Evolutionary conservation across 2,888 invertebrate species (phyloP).

Genomic region (Mayetiola destructor): DNA sequence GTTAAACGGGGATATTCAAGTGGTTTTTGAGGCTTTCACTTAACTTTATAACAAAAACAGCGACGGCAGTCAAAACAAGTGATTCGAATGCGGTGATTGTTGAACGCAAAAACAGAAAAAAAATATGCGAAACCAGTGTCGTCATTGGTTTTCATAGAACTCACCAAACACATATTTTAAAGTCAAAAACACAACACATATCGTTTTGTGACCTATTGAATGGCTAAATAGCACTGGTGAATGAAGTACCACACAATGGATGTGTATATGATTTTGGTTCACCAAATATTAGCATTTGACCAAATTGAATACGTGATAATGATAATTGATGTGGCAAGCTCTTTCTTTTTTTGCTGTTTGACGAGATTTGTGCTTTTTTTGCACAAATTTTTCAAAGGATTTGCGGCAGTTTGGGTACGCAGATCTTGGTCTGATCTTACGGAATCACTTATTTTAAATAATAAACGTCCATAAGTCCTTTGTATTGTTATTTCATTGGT

Average conservation of each 20-base stretch:
- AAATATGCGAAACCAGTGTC: neutral
- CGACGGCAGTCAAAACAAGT: neutral
- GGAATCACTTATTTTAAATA: too few relatives aligned
- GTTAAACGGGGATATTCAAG: constrained; percentile 10
- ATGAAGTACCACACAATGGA: neutral
- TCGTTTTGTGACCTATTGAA: neutral
- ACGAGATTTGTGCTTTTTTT: neutral
- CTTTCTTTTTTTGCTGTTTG: constrained; percentile 2
- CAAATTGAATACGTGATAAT: constrained; percentile 12
- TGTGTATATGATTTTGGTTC: constrained; percentile 11
- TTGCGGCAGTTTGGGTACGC: too few relatives aligned
- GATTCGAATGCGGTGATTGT: neutral
- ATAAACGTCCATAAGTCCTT: too few relatives aligned
- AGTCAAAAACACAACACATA: neutral
- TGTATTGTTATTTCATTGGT: too few relatives aligned
- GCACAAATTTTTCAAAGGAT: too few relatives aligned
- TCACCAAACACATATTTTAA: constrained; percentile 8
- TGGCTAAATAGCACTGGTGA: neutral
- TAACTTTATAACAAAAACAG: neutral
- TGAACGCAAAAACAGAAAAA: neutral
- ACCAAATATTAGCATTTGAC: constrained; percentile 7
- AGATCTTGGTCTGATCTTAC: too few relatives aligned
- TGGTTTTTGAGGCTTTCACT: constrained; percentile 13
- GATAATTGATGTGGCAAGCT: constrained; percentile 9
- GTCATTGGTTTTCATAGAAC: neutral